These are phyloP conservation scores for Frankliniella fusca DNA, from an alignment of 2,888 invertebrate species.

Conservation along the genomic window DNA sequence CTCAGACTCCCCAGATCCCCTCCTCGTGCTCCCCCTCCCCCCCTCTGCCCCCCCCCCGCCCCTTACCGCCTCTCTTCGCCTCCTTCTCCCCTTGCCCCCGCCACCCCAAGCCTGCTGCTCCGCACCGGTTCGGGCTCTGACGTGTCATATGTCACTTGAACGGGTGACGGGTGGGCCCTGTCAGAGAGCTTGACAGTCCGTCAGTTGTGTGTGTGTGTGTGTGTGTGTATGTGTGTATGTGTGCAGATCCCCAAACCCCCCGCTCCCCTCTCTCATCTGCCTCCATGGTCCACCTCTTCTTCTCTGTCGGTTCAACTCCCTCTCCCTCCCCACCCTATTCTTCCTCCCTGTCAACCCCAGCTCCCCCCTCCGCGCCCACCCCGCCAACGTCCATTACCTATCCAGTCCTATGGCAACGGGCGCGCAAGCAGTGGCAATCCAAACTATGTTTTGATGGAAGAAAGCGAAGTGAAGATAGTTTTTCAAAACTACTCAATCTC, in stretches of 20 bases:
- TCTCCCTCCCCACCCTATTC: background rate
- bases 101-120: background rate
- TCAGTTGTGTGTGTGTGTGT: conserved; percentile 22
- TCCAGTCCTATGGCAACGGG: background rate
- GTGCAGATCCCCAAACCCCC: background rate
- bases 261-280: background rate
- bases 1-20: background rate
- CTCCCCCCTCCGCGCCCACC: too few relatives aligned
- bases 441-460: too few relatives aligned
- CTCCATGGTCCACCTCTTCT: background rate
- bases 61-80: background rate
- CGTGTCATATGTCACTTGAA: conserved; percentile 22
- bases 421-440: background rate
- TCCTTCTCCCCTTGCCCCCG: background rate
- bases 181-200: background rate
- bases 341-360: too few relatives aligned
- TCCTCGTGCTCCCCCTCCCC: background rate
- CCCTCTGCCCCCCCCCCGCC: background rate
- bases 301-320: background rate
- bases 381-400: too few relatives aligned
- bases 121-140: background rate
- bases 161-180: conserved; percentile 20
- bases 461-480: too few relatives aligned
- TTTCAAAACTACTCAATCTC: too few relatives aligned
- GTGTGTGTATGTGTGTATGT: conserved; percentile 20